These are phyloP conservation scores for Halichondria panicea DNA, from an alignment of 37 sponge, comb jelly and placozoan species.

Conservation along the genomic window DNA sequence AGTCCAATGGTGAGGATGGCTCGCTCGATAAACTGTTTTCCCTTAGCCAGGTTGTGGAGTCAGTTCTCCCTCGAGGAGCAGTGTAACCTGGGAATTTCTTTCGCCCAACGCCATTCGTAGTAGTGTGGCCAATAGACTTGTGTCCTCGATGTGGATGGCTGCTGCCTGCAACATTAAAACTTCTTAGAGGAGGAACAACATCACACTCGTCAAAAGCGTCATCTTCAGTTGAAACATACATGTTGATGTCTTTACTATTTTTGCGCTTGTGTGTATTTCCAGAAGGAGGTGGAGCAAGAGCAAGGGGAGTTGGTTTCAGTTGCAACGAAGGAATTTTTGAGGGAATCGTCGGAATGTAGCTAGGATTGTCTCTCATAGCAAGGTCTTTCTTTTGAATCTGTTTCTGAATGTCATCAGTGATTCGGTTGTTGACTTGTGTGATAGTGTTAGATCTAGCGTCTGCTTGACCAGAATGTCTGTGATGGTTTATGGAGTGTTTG, in stretches of 20 bases:
- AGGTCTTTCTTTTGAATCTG: background rate
- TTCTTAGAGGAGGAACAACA: slow-evolving; percentile 6
- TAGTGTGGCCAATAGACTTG: background rate
- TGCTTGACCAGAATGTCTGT: background rate
- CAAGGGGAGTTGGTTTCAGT: background rate
- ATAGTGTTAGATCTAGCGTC: background rate
- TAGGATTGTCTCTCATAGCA: background rate
- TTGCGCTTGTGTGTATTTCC: background rate
- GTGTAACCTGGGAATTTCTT: slow-evolving; percentile 10
- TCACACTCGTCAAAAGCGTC: slow-evolving; percentile 16
- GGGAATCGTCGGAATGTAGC: background rate
- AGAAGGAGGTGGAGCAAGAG: background rate
- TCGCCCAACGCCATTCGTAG: background rate
- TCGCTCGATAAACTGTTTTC: slow-evolving; percentile 14
- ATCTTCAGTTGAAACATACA: background rate
- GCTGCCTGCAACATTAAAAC: background rate
- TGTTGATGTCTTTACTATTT: slow-evolving; percentile 28
- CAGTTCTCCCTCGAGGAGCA: slow-evolving; percentile 41
- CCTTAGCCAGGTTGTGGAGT: slow-evolving; percentile 61
- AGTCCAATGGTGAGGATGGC: slow-evolving; percentile 17
- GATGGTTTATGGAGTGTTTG: background rate
- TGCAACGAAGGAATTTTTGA: background rate
- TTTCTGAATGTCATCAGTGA: background rate
- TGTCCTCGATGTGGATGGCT: background rate
- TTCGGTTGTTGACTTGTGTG: slow-evolving; percentile 6